A percentile compares a stretch with the other conserved stretches of the same genome.
phyloP scores from a whole-genome alignment of 2,888 invertebrate genomes.

The Trichogramma evanescens region DNA sequence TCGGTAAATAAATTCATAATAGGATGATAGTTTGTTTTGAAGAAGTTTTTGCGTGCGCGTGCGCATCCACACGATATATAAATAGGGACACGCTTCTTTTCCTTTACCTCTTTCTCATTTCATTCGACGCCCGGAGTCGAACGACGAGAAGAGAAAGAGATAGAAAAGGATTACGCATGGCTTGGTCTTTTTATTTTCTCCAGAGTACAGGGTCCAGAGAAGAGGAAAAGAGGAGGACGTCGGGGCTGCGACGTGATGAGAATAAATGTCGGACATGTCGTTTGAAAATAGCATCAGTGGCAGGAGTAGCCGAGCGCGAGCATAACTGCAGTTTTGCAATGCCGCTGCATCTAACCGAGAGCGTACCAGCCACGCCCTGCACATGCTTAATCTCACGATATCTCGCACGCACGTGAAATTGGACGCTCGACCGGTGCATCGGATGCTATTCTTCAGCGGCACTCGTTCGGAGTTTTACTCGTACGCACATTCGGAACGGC shows the following conservation, averaged over 20 bases:
- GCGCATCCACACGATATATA: too few relatives aligned
- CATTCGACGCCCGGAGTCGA: conserved; percentile 29
- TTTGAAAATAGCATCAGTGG: conserved; percentile 21
- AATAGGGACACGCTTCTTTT: too few relatives aligned
- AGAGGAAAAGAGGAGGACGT: background rate
- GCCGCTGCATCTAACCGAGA: conserved; percentile 10
- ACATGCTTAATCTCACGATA: conserved; percentile 1
- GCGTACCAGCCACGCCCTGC: conserved; percentile 7
- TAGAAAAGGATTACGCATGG: conserved; percentile 37
- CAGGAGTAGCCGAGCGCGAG: background rate
- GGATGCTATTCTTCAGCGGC: too few relatives aligned
- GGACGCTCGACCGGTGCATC: too few relatives aligned
- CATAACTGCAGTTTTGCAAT: conserved; percentile 23
- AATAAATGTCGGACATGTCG: conserved; percentile 40
- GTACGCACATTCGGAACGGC: too few relatives aligned
- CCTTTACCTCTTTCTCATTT: conserved; percentile 16
- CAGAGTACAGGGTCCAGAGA: too few relatives aligned
- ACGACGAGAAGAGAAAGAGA: conserved; percentile 34
- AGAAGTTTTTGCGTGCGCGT: too few relatives aligned
- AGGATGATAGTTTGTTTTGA: too few relatives aligned
- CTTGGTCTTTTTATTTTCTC: conserved; percentile 26
- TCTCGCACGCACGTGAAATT: too few relatives aligned
- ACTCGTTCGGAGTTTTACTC: too few relatives aligned
- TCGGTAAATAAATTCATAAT: too few relatives aligned
- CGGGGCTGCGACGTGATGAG: conserved; percentile 38